Conservation (phyloP, 1,140 invertebrate species). For the Euglossa dilemma region DNA sequence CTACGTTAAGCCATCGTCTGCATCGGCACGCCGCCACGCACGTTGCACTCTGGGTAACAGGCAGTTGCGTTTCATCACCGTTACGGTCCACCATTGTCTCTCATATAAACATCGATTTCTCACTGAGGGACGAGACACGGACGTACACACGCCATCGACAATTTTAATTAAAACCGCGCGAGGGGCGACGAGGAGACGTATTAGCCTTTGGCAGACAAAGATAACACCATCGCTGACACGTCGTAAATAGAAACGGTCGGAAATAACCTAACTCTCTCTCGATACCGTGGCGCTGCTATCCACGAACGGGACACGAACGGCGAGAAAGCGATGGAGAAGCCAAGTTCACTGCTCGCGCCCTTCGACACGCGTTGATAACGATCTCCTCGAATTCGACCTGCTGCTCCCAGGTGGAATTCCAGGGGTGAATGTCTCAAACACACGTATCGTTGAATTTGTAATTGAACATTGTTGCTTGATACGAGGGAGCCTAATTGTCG, state of each 20-base stretch:
- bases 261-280: conserved; percentile 72
- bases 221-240: conserved; percentile 57
- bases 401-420: neutral
- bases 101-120: neutral
- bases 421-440: neutral
- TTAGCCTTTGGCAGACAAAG: conserved; percentile 65
- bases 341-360: conserved; percentile 54
- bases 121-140: neutral
- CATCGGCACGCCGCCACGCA: conserved; percentile 36
- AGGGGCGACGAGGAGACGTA: conserved; percentile 63
- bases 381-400: neutral
- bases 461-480: neutral
- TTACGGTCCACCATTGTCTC: neutral
- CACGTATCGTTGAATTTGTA: neutral
- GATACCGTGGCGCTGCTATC: conserved; percentile 8
- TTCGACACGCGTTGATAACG: conserved; percentile 14
- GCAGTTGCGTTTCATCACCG: neutral
- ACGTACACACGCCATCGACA: conserved; percentile 52
- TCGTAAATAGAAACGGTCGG: conserved; percentile 71
- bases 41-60: conserved; percentile 45
- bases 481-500: conserved; percentile 31
- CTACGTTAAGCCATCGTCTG: conserved; percentile 13
- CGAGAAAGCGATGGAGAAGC: conserved; percentile 33
- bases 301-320: conserved; percentile 11
- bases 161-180: conserved; percentile 57